Percentiles rank a stretch among this genome's conserved stretches.
Evolutionary conservation across 2,113 vertebrate species (phyloP).

Genomic region (Bubo bubo): DNA sequence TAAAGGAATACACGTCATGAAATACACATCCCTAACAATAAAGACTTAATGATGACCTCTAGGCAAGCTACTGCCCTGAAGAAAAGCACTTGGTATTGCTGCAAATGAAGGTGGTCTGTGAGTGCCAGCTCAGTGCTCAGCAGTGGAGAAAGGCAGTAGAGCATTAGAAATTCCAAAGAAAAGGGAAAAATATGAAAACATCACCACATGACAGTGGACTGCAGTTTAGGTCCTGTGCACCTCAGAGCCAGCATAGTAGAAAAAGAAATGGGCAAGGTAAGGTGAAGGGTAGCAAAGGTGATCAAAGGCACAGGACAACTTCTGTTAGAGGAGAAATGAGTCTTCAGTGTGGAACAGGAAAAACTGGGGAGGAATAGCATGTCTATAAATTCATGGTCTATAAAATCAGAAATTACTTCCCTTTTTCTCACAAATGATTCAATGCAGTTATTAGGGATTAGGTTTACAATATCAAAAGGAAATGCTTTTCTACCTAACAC

Average conservation of each 20-base stretch:
- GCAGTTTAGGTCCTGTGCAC: not conserved
- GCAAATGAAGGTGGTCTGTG: not conserved
- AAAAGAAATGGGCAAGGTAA: not conserved
- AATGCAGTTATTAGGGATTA: not conserved
- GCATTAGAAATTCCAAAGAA: not conserved
- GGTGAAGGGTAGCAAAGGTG: not conserved
- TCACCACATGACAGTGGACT: not conserved
- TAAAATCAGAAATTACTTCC: not conserved
- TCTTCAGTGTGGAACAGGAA: not conserved
- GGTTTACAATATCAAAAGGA: not conserved
- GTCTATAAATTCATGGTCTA: not conserved
- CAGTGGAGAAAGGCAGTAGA: not conserved
- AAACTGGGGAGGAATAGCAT: not conserved
- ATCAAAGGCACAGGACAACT: not conserved
- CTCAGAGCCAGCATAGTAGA: fast-evolving
- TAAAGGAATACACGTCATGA: not conserved
- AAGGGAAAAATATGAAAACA: not conserved
- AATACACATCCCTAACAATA: not conserved
- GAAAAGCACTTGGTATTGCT: not conserved
- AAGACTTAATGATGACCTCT: not conserved
- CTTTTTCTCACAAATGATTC: not conserved
- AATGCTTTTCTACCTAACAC: not conserved
- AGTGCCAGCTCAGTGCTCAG: not conserved
- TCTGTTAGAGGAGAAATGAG: not conserved
- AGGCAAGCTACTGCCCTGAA: not conserved